A percentile compares a stretch with the other conserved stretches of the same genome.
Evolutionary conservation across 2,888 invertebrate genomes (phyloP).

Genomic region (Anticlea derivata): DNA sequence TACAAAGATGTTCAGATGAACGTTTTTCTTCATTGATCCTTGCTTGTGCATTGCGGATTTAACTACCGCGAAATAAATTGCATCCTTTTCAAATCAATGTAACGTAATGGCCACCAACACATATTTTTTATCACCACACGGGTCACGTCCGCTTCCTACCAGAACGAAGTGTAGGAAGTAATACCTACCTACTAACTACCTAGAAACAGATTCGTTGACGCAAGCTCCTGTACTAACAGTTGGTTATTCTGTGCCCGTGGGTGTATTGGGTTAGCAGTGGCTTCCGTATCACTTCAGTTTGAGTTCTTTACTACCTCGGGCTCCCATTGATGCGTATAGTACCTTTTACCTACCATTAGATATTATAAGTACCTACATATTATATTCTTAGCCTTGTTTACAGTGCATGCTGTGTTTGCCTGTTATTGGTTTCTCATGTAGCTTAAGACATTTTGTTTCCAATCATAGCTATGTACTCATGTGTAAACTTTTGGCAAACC

Average conservation of each 20-base stretch:
- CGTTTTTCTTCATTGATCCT: no score
- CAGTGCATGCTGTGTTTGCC: no score
- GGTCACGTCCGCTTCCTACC: conserved; percentile 30
- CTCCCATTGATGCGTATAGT: conserved; percentile 42
- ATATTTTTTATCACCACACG: conserved; percentile 18
- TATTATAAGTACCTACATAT: no score
- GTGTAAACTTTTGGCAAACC: no score
- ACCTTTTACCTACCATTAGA: background rate
- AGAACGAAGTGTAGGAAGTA: conserved; percentile 53
- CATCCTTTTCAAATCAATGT: background rate
- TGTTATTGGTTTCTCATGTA: no score
- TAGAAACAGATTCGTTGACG: conserved; percentile 51
- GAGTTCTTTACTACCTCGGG: conserved; percentile 33
- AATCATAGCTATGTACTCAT: no score
- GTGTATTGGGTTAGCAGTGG: conserved; percentile 42
- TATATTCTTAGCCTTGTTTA: no score
- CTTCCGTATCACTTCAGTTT: conserved; percentile 53
- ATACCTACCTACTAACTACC: conserved; percentile 31
- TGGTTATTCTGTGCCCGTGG: conserved; percentile 35
- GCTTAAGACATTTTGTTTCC: no score
- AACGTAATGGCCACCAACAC: background rate
- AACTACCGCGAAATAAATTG: conserved; percentile 1
- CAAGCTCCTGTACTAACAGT: conserved; percentile 36
- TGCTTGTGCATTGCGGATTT: no score
- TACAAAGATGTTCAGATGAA: no score